phyloP scores from a whole-genome alignment of 2,797 vertebrate species.

The Oceanodroma leucorhoa region DNA sequence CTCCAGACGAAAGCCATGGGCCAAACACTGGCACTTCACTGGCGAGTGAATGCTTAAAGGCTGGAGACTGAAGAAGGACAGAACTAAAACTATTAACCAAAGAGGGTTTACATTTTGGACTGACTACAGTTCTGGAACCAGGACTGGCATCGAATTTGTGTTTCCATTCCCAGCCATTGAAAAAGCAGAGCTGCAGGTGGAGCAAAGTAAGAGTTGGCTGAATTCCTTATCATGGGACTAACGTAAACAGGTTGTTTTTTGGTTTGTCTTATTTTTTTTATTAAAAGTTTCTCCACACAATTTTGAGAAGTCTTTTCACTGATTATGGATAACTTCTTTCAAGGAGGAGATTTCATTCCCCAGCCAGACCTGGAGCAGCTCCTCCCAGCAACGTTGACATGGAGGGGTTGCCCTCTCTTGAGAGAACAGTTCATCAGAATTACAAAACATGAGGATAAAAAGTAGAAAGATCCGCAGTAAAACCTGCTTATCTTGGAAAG shows the following conservation, averaged over 20 bases:
- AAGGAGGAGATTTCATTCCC: not conserved
- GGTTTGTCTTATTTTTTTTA: not conserved
- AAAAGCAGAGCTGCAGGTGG: not conserved
- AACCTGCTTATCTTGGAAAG: not conserved
- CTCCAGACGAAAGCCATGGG: not conserved
- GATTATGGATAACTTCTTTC: not conserved
- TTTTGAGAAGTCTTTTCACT: not conserved
- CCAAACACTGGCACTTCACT: not conserved
- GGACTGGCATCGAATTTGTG: not conserved
- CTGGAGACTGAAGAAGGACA: not conserved
- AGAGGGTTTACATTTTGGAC: not conserved
- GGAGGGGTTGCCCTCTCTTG: not conserved
- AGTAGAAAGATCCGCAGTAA: not conserved
- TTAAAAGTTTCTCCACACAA: not conserved
- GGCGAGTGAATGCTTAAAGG: not conserved
- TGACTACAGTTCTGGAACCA: not conserved
- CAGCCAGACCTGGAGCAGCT: not conserved
- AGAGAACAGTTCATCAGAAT: not conserved
- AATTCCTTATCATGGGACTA: not conserved
- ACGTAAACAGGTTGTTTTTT: not conserved
- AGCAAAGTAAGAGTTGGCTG: not conserved
- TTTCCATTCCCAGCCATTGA: not conserved
- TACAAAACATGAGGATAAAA: not conserved
- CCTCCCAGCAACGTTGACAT: accelerated
- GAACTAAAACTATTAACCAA: not conserved